Percentiles rank a stretch among this genome's conserved stretches.
phyloP scores from a whole-genome alignment of 2,888 invertebrate genomes.

The Cotesia congregata region DNA sequence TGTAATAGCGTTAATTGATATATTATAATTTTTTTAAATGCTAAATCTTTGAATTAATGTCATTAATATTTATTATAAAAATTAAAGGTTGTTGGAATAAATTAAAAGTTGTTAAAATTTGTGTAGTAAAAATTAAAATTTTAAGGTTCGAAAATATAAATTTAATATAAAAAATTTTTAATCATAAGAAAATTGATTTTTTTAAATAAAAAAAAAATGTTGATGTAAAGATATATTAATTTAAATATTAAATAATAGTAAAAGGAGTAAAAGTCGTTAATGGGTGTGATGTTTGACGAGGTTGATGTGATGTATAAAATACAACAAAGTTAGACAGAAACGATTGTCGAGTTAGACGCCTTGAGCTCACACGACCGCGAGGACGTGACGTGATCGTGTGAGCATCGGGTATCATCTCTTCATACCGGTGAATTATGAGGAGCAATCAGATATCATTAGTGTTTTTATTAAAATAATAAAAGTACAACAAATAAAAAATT shows the following conservation, averaged over 20 bases:
- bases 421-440: slow-evolving; percentile 56
- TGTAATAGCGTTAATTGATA: too few species aligned
- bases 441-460: slow-evolving; percentile 69
- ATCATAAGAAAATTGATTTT: too few species aligned
- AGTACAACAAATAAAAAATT: slow-evolving; percentile 29
- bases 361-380: slow-evolving; percentile 44
- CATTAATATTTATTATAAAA: too few species aligned
- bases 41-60: too few species aligned
- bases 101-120: too few species aligned
- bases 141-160: too few species aligned
- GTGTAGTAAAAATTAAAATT: too few species aligned
- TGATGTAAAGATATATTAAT: too few species aligned
- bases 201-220: too few species aligned
- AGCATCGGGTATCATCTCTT: slow-evolving; percentile 58
- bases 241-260: not conserved
- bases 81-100: too few species aligned
- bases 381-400: slow-evolving; percentile 32
- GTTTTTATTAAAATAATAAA: slow-evolving; percentile 54
- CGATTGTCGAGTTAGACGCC: slow-evolving; percentile 46
- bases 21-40: too few species aligned
- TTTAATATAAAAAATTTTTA: too few species aligned
- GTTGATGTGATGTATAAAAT: slow-evolving; percentile 40
- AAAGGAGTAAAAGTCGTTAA: slow-evolving; percentile 37
- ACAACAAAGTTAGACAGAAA: slow-evolving; percentile 31
- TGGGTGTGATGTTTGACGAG: slow-evolving; percentile 45